A percentile compares a stretch with the other conserved stretches of the same genome.
Evolutionary conservation across 2,888 invertebrate species (phyloP).

Genomic region (Kuschelorhynchus macadamiae): DNA sequence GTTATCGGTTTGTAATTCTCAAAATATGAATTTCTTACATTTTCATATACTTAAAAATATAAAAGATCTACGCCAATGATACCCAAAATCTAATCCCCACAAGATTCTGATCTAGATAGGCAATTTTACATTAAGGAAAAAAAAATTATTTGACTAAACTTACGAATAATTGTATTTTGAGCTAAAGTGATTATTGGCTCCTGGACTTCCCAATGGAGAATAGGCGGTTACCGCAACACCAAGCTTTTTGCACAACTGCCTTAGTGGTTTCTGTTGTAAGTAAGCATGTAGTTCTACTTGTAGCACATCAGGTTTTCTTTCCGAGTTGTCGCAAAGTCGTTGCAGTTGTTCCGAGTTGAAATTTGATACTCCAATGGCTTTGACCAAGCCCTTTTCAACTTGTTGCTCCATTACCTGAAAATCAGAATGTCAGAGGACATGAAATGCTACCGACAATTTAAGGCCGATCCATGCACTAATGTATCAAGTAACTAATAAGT

Average conservation of each 20-base stretch:
- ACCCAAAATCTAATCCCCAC: too few species aligned
- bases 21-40: too few species aligned
- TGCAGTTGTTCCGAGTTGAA: conserved; percentile 80
- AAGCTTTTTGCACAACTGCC: conserved; percentile 74
- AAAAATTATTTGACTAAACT: too few species aligned
- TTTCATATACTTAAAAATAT: too few species aligned
- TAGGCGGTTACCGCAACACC: conserved; percentile 80
- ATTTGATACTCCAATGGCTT: conserved; percentile 86
- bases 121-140: too few species aligned
- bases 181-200: conserved; percentile 76
- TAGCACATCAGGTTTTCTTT: conserved; percentile 79
- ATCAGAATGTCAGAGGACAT: too few species aligned
- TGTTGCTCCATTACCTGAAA: conserved; percentile 78
- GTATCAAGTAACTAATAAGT: too few species aligned
- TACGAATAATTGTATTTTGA: conserved; percentile 76
- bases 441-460: too few species aligned
- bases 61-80: too few species aligned
- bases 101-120: too few species aligned
- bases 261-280: conserved; percentile 79
- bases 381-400: conserved; percentile 75
- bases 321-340: conserved; percentile 73
- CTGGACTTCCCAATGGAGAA: conserved; percentile 81
- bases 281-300: conserved; percentile 84
- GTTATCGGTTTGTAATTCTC: too few species aligned
- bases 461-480: too few species aligned